Percentiles rank a stretch among this genome's conserved stretches.
phyloP scores from a whole-genome alignment of 2,113 vertebrate species.

The Balaenoptera acutorostrata region DNA sequence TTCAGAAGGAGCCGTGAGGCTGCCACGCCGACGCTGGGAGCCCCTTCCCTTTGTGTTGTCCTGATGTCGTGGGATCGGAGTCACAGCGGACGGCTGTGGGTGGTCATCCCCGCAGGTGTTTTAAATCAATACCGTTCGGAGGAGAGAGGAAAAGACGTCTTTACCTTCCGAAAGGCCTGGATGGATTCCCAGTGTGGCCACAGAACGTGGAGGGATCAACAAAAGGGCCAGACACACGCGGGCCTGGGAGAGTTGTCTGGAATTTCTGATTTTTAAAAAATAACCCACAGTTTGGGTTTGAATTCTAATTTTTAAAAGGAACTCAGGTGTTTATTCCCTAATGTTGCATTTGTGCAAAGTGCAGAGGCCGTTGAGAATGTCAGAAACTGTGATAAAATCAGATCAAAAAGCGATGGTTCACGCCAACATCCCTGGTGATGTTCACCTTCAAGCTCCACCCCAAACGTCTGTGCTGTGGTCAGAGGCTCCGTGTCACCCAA shows the following conservation, averaged over 20 bases:
- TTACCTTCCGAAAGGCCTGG: not conserved
- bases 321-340: not conserved
- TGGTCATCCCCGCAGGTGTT: not conserved
- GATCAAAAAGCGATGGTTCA: not conserved
- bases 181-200: not conserved
- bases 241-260: not conserved
- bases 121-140: not conserved
- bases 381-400: not conserved
- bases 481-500: not conserved
- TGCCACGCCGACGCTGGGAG: rapidly evolving
- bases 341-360: not conserved
- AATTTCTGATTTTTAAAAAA: not conserved
- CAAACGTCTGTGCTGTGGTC: not conserved
- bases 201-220: rapidly evolving
- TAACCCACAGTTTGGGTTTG: not conserved
- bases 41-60: not conserved
- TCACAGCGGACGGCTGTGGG: rapidly evolving
- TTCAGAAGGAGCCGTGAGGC: not conserved
- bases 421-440: not conserved
- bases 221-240: rapidly evolving
- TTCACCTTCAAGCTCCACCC: not conserved
- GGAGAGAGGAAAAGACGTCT: not conserved
- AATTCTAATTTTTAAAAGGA: not conserved
- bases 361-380: not conserved
- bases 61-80: rapidly evolving